Conservation (phyloP, 2,888 invertebrate genomes). For the Meganola albula region DNA sequence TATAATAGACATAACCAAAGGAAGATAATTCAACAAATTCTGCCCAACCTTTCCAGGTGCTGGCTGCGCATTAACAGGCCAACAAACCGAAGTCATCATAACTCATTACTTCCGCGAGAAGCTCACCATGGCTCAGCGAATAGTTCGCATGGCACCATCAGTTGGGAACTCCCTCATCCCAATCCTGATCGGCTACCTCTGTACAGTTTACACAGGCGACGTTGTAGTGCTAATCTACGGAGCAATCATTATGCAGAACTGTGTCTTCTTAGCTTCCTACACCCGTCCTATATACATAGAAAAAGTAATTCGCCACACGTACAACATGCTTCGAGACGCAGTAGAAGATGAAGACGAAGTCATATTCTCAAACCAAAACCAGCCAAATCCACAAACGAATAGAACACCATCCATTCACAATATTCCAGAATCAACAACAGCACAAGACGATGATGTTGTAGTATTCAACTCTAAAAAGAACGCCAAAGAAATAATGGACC, state of each 20-base stretch:
- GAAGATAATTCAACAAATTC: neutral
- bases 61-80: constrained; percentile 75
- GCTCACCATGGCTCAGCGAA: constrained; percentile 66
- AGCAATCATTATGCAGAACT: constrained; percentile 77
- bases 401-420: constrained; percentile 4
- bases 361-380: constrained; percentile 68
- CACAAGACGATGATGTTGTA: constrained; percentile 56
- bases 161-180: constrained; percentile 75
- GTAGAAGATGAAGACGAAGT: constrained; percentile 77
- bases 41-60: constrained; percentile 59
- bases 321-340: constrained; percentile 64
- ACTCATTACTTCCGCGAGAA: constrained; percentile 79
- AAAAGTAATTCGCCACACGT: constrained; percentile 60
- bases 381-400: constrained; percentile 11
- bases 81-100: constrained; percentile 77
- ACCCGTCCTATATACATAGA: constrained; percentile 75
- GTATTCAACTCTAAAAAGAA: constrained; percentile 59
- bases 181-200: constrained; percentile 68
- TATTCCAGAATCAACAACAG: constrained; percentile 34
- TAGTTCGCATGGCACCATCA: constrained; percentile 71
- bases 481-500: constrained; percentile 61
- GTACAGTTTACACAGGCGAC: constrained; percentile 56
- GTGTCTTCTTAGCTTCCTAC: constrained; percentile 70
- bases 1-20: no score
- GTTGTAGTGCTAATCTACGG: constrained; percentile 76